phyloP scores from a whole-genome alignment of 2,888 invertebrate species.

The Alsophila aescularia region DNA sequence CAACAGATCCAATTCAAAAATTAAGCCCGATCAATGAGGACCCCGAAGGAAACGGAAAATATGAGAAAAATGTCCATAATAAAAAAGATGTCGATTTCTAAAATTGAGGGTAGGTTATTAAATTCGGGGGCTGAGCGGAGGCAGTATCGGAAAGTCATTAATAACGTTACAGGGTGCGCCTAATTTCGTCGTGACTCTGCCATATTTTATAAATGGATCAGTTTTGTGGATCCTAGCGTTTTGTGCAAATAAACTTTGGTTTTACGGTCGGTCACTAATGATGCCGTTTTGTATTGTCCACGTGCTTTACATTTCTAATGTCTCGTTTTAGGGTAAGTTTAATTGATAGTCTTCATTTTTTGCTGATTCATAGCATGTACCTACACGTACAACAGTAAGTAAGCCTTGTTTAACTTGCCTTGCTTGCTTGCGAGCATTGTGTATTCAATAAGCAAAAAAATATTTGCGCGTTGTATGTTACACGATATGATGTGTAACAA shows the following conservation, averaged over 20 bases:
- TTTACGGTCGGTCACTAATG: slow-evolving; percentile 16
- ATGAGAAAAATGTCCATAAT: slow-evolving; percentile 42
- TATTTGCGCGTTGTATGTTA: too few relatives aligned
- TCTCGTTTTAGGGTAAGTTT: background rate
- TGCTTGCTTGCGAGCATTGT: too few relatives aligned
- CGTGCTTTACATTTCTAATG: slow-evolving; percentile 21
- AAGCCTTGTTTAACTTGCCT: too few relatives aligned
- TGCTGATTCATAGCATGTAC: background rate
- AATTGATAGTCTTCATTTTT: background rate
- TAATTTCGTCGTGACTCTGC: slow-evolving; percentile 73
- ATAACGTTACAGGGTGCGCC: slow-evolving; percentile 74
- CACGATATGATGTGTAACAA: too few relatives aligned
- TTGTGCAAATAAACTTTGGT: slow-evolving; percentile 43
- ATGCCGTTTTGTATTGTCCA: slow-evolving; percentile 17
- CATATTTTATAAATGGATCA: slow-evolving; percentile 65
- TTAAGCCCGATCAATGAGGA: slow-evolving; percentile 33
- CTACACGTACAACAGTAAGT: too few relatives aligned
- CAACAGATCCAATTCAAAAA: slow-evolving; percentile 30
- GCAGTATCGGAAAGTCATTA: slow-evolving; percentile 81
- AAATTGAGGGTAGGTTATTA: slow-evolving; percentile 63
- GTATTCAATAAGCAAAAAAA: too few relatives aligned
- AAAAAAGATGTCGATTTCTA: slow-evolving; percentile 57
- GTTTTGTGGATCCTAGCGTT: slow-evolving; percentile 53
- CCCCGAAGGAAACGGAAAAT: slow-evolving; percentile 25
- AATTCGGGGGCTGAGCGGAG: slow-evolving; percentile 57